Conservation (phyloP, 2,888 invertebrate genomes). For the Elmis aenea region DNA sequence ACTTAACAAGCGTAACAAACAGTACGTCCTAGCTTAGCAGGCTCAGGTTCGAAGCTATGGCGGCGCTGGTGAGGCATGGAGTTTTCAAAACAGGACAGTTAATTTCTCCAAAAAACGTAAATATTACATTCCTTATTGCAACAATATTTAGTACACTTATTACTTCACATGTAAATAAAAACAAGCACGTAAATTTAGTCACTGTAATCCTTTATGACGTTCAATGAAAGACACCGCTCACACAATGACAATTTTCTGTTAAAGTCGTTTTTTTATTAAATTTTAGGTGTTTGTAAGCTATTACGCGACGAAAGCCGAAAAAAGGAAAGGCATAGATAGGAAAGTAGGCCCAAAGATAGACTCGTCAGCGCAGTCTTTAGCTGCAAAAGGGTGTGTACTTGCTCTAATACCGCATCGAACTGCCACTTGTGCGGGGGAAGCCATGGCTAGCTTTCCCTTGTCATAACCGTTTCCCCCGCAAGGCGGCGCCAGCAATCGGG, state of each 20-base stretch:
- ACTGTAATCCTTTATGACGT: constrained; percentile 4
- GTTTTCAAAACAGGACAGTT: constrained; percentile 43
- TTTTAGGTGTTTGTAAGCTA: constrained; percentile 33
- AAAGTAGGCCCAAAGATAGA: constrained; percentile 47
- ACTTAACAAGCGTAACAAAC: constrained; percentile 4
- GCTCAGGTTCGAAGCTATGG: constrained; percentile 47
- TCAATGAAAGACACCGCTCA: neutral
- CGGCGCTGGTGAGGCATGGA: constrained; percentile 56
- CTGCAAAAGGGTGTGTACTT: constrained; percentile 63
- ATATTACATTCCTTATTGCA: constrained; percentile 31
- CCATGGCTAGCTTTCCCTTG: constrained; percentile 38
- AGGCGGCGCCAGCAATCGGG: constrained; percentile 38
- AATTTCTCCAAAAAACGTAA: constrained; percentile 44
- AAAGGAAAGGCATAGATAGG: constrained; percentile 44
- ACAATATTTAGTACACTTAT: neutral
- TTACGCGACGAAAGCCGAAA: constrained; percentile 44
- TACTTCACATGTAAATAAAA: too few relatives aligned
- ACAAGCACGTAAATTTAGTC: neutral
- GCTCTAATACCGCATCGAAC: constrained; percentile 27
- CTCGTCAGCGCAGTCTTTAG: constrained; percentile 59
- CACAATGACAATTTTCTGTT: constrained; percentile 8
- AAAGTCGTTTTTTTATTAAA: constrained; percentile 27
- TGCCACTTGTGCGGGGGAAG: constrained; percentile 33
- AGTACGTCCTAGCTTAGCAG: constrained; percentile 15
- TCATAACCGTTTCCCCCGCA: constrained; percentile 23